Evolutionary conservation across 2,113 vertebrate genomes (phyloP).

Genomic region (Podiceps cristatus): DNA sequence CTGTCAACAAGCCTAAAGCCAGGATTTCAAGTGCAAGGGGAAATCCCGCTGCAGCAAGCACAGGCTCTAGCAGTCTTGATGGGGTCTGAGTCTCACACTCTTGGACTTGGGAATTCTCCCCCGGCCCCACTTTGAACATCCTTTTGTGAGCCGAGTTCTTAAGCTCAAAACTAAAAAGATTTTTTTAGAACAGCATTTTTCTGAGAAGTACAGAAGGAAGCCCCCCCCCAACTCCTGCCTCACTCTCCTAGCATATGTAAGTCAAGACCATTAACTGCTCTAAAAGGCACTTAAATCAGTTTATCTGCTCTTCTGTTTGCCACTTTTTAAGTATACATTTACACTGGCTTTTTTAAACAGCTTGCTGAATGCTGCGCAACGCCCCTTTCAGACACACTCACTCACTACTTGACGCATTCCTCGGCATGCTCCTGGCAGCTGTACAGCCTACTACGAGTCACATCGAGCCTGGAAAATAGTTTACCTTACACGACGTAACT

Average conservation of each 20-base stretch:
- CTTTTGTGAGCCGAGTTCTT: not conserved
- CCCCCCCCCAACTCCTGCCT: slow-evolving; percentile 33
- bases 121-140: not conserved
- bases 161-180: slow-evolving; percentile 15
- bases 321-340: slow-evolving; percentile 76
- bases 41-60: not conserved
- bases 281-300: slow-evolving; percentile 80
- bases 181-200: slow-evolving; percentile 27
- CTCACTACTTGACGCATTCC: not conserved
- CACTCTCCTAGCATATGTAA: slow-evolving; percentile 57
- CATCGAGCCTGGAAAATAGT: not conserved
- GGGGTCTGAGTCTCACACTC: not conserved
- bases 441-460: not conserved
- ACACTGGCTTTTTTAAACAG: slow-evolving; percentile 70
- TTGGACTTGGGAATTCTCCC: not conserved
- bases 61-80: not conserved
- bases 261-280: slow-evolving; percentile 77
- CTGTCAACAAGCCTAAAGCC: not conserved
- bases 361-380: slow-evolving; percentile 56
- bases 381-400: slow-evolving; percentile 59
- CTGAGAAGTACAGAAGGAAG: slow-evolving; percentile 38
- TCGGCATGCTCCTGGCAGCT: not conserved
- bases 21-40: not conserved
- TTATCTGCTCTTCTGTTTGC: slow-evolving; percentile 82
- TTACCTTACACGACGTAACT: not conserved